These are phyloP conservation scores for Varecia variegata DNA, from an alignment of 2,797 vertebrate genomes.

Conservation along the genomic window DNA sequence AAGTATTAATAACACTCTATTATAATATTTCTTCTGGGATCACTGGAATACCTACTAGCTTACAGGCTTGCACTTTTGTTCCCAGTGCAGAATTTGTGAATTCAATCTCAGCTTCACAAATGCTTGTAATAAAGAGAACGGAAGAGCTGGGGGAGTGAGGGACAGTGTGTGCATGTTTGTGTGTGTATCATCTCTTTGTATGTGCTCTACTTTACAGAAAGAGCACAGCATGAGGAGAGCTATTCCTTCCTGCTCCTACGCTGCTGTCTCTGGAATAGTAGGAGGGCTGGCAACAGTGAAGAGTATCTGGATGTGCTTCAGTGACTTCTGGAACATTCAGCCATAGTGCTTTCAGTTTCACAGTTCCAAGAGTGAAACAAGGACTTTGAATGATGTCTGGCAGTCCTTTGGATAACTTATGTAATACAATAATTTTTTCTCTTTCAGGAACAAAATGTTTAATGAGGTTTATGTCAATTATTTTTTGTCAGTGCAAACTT, in stretches of 20 bases:
- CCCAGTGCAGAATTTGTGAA: background rate
- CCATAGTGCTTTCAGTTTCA: background rate
- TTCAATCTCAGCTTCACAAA: background rate
- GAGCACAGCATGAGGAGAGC: background rate
- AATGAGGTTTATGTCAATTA: conserved; percentile 11
- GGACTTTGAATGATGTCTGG: conserved; percentile 1
- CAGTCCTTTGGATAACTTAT: conserved; percentile 20
- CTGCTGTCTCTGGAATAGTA: background rate
- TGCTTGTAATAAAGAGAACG: background rate
- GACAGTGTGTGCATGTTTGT: too few relatives aligned
- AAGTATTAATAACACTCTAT: background rate
- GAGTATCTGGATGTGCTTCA: background rate
- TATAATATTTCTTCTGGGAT: background rate
- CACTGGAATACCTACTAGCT: background rate
- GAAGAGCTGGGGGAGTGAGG: background rate
- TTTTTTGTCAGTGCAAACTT: background rate
- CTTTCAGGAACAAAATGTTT: background rate
- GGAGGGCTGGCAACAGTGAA: background rate
- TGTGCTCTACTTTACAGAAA: background rate
- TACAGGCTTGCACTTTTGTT: background rate
- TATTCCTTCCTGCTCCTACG: background rate
- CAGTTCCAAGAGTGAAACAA: conserved; percentile 35
- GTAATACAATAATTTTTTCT: background rate
- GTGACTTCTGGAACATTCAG: conserved; percentile 35
- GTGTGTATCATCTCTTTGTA: background rate